Conservation (phyloP, 2,888 invertebrate species). For the Drosophila birchii region DNA sequence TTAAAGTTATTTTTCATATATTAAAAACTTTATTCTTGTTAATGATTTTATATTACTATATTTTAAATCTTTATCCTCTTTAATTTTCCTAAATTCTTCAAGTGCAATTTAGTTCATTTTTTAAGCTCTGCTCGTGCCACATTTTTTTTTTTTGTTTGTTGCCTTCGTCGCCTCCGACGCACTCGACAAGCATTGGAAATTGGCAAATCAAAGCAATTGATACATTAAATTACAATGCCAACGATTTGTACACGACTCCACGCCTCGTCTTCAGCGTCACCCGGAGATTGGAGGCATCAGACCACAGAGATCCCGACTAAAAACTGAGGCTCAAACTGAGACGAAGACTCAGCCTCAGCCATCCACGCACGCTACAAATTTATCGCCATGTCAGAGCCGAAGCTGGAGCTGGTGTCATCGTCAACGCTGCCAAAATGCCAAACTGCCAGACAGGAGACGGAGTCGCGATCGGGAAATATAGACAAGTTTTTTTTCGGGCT, state of each 20-base stretch:
- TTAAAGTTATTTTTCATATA: neutral
- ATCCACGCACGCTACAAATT: constrained; percentile 82
- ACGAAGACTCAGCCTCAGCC: constrained; percentile 31
- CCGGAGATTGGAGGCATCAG: constrained; percentile 23
- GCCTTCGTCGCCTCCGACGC: constrained; percentile 63
- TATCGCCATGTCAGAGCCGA: constrained; percentile 68
- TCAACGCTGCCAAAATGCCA: constrained; percentile 73
- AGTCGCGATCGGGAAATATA: constrained; percentile 16
- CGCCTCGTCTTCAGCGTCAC: constrained; percentile 62
- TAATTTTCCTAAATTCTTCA: neutral
- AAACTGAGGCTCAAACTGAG: constrained; percentile 2
- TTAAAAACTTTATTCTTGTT: neutral
- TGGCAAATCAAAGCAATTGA: constrained; percentile 80
- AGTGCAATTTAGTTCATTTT: constrained; percentile 26
- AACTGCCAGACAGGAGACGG: constrained; percentile 25
- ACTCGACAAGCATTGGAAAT: constrained; percentile 65
- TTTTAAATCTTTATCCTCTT: neutral
- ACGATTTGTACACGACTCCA: constrained; percentile 79
- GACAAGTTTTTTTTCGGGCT: constrained; percentile 19
- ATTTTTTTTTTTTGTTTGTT: constrained; percentile 53
- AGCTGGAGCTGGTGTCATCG: constrained; percentile 75
- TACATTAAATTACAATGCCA: constrained; percentile 81
- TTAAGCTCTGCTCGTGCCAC: constrained; percentile 67
- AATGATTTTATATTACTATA: neutral
- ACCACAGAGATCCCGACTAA: constrained; percentile 3